A percentile compares a stretch with the other conserved stretches of the same genome.
Conservation (phyloP, 2,113 vertebrate genomes). For the Python bivittatus region DNA sequence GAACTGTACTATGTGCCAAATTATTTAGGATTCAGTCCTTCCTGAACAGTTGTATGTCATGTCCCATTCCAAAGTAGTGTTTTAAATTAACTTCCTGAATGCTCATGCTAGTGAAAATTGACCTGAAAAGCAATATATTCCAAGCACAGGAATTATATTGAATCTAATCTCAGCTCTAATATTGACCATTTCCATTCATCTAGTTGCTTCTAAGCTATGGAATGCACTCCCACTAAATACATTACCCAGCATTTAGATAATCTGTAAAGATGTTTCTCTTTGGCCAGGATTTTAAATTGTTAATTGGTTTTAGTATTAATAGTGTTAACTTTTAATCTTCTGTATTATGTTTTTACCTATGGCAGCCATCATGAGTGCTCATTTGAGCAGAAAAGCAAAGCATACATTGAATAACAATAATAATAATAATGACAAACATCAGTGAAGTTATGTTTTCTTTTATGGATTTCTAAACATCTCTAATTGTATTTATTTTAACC, state of each 20-base stretch:
- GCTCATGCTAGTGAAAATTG: slow-evolving; percentile 59
- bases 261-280: neutral
- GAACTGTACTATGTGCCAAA: slow-evolving; percentile 27
- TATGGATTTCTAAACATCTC: neutral
- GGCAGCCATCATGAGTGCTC: neutral
- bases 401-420: neutral
- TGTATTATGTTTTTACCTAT: neutral
- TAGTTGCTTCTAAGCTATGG: slow-evolving; percentile 21
- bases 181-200: slow-evolving; percentile 57
- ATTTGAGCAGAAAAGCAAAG: neutral
- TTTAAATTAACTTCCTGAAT: slow-evolving; percentile 38
- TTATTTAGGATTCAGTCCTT: slow-evolving; percentile 17
- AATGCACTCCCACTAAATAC: neutral
- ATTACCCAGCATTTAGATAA: neutral
- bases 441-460: neutral
- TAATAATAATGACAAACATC: slow-evolving; percentile 3
- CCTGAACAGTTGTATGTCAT: slow-evolving; percentile 2
- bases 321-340: neutral
- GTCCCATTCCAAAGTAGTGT: neutral
- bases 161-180: slow-evolving; percentile 61
- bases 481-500: neutral
- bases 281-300: neutral
- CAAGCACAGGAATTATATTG: slow-evolving; percentile 57
- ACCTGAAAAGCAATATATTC: slow-evolving; percentile 54
- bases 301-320: neutral